Evolutionary conservation across 2,797 vertebrate genomes (phyloP).

Genomic region (Helarctos malayanus): DNA sequence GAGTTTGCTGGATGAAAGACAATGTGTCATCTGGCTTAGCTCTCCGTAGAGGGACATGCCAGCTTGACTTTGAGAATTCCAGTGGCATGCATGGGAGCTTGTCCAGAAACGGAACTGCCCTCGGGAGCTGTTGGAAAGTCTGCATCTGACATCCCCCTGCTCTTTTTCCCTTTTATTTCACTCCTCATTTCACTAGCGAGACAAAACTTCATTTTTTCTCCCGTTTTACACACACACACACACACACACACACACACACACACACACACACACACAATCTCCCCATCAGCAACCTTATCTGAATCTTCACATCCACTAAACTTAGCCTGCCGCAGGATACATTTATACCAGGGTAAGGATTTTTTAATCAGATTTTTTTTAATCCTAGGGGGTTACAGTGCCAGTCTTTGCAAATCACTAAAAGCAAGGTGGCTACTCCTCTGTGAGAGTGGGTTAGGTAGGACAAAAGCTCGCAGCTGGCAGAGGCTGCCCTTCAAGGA

Average conservation of each 20-base stretch:
- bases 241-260: neutral
- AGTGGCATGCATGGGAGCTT: neutral
- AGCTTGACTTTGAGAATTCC: neutral
- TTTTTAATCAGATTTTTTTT: constrained; percentile 43
- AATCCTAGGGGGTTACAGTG: neutral
- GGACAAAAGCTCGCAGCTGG: neutral
- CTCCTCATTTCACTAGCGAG: neutral
- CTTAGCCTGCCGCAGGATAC: constrained; percentile 58
- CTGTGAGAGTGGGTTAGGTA: neutral
- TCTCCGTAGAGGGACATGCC: neutral
- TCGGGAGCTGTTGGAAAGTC: neutral
- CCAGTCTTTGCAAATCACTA: constrained; percentile 12
- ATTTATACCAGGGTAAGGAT: constrained; percentile 50
- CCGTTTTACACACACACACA: neutral
- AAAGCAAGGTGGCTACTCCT: neutral
- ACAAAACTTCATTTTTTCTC: neutral
- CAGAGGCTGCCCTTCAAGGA: neutral
- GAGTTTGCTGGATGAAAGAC: constrained; percentile 4
- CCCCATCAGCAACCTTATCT: constrained; percentile 63
- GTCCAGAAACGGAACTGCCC: neutral
- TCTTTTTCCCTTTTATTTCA: neutral
- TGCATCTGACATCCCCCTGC: neutral
- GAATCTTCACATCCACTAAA: constrained; percentile 63
- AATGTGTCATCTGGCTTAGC: constrained; percentile 2
- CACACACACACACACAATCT: neutral